Evolutionary conservation across 2,797 vertebrate species (phyloP).

Genomic region (Neosalanx taihuensis): DNA sequence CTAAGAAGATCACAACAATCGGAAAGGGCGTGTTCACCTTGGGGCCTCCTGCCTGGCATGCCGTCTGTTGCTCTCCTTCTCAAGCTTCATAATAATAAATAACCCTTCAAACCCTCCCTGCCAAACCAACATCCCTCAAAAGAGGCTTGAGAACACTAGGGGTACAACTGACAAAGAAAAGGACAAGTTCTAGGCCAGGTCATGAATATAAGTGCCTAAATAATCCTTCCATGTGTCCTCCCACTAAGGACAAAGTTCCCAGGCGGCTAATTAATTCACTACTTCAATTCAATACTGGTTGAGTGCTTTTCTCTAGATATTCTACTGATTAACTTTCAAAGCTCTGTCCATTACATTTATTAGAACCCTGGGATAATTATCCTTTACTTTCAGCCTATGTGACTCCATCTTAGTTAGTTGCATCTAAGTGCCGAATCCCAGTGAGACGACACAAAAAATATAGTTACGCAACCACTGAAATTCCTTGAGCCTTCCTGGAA

Average conservation of each 20-base stretch:
- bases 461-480: not conserved
- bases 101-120: constrained; percentile 48
- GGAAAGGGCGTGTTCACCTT: constrained; percentile 42
- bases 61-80: constrained; percentile 76
- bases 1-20: not conserved
- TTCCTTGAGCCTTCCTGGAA: not conserved
- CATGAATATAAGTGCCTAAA: constrained; percentile 82
- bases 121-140: constrained; percentile 58
- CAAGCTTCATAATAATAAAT: constrained; percentile 74
- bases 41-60: constrained; percentile 66
- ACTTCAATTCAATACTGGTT: not conserved
- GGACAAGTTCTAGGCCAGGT: constrained; percentile 51
- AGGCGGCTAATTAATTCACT: constrained; percentile 30
- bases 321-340: constrained; percentile 44
- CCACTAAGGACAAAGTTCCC: constrained; percentile 6
- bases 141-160: not conserved
- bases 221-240: constrained; percentile 64
- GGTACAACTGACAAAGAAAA: constrained; percentile 12
- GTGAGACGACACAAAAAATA: not conserved
- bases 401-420: not conserved
- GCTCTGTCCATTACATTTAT: constrained; percentile 10
- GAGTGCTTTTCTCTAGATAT: constrained; percentile 31
- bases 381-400: not conserved
- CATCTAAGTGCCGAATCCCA: not conserved
- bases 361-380: not conserved